These are phyloP conservation scores for Epistrophe eligans DNA, from an alignment of 2,888 invertebrate genomes.

Conservation along the genomic window DNA sequence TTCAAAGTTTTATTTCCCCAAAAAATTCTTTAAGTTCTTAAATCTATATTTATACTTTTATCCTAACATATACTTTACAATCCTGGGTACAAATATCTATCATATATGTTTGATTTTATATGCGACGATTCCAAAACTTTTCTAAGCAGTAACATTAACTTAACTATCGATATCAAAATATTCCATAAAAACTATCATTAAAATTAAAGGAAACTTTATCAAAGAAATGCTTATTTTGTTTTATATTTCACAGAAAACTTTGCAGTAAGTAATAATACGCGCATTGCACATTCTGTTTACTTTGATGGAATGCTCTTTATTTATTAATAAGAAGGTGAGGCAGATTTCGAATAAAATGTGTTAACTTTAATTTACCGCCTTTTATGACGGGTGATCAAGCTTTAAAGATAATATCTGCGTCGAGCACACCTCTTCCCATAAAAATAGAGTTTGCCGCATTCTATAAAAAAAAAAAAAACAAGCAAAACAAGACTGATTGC, in stretches of 20 bases:
- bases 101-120: too few species aligned
- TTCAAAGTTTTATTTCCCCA: too few species aligned
- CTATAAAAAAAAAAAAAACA: slow-evolving; percentile 63
- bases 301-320: slow-evolving; percentile 19
- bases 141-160: too few species aligned
- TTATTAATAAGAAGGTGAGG: slow-evolving; percentile 24
- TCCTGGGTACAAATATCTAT: too few species aligned
- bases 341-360: slow-evolving; percentile 44
- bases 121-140: too few species aligned
- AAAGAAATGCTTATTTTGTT: too few species aligned
- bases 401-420: slow-evolving; percentile 68
- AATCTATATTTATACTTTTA: too few species aligned
- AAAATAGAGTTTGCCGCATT: slow-evolving; percentile 47
- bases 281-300: slow-evolving; percentile 31
- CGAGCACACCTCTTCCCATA: slow-evolving; percentile 61
- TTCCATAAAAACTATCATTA: too few species aligned
- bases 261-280: background rate
- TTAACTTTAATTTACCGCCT: slow-evolving; percentile 74
- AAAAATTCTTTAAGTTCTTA: too few species aligned
- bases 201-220: too few species aligned
- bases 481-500: slow-evolving; percentile 72
- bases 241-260: background rate
- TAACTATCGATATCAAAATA: too few species aligned
- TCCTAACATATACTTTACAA: too few species aligned
- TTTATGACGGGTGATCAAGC: slow-evolving; percentile 75